phyloP scores from a whole-genome alignment of 2,113 vertebrate species.

The Monopterus albus region DNA sequence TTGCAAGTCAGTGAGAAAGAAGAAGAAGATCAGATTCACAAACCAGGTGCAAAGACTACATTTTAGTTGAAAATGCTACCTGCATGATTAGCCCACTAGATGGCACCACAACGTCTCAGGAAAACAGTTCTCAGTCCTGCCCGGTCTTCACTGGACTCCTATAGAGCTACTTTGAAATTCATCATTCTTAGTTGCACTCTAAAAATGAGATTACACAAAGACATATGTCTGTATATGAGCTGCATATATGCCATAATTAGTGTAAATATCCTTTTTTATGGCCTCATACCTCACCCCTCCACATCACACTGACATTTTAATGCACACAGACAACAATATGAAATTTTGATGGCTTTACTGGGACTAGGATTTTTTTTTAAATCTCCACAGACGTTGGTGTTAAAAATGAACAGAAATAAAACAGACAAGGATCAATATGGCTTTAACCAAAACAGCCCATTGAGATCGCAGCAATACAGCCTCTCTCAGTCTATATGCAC shows the following conservation, averaged over 20 bases:
- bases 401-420: conserved; percentile 24
- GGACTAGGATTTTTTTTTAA: not conserved
- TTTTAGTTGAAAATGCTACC: not conserved
- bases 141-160: not conserved
- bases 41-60: not conserved
- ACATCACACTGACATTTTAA: conserved; percentile 42
- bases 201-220: conserved; percentile 17
- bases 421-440: conserved; percentile 22
- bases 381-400: not conserved
- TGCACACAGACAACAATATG: conserved; percentile 23
- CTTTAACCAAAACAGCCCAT: too few relatives aligned
- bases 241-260: not conserved
- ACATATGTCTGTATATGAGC: conserved; percentile 11
- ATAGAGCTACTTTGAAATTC: not conserved
- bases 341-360: conserved; percentile 19
- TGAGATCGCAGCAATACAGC: too few relatives aligned
- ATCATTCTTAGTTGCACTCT: conserved; percentile 8
- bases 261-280: conserved; percentile 29
- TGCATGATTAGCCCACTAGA: conserved; percentile 51
- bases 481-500: too few relatives aligned
- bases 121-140: not conserved
- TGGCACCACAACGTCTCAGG: conserved; percentile 42
- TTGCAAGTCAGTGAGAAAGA: too few relatives aligned
- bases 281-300: not conserved
- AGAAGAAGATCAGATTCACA: too few relatives aligned